Evolutionary conservation across 2,888 invertebrate genomes (phyloP), one percentile per base, ranked within the genome.

Genomic region (Lithophane ornitopus): DNA sequence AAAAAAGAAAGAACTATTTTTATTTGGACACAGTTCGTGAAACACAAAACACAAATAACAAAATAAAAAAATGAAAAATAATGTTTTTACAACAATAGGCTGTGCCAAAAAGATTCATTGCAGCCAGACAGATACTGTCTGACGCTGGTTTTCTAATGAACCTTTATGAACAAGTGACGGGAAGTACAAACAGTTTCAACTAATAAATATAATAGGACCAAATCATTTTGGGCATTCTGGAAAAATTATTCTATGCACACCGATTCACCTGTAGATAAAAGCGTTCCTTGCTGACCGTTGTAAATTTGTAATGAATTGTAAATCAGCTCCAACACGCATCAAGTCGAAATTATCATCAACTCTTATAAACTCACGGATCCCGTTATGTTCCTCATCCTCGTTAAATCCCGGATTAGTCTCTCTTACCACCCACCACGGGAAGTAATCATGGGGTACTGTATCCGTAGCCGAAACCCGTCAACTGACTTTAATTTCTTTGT

Each of bases 391-490:
- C 46, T 52, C 62, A 58, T 79, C 78, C 80, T 81, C 66, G 59
- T 81, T 81, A 70, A 80, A 81, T 66, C 74, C 84, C 65, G 69
- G 59, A 83, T 68, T 69, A n/a, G 44, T 16, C 62, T 41, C 46
- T 49, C 66, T 61, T 46, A 62, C 46, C 59, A 44, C 72, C 80
- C 72, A 54, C 70, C 34, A 67, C 66, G 59, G 80, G 69, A 81
- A 58, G 74, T 59, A 63, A 70, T 67, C 66, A 81, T 46, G 61
- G 80, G 8, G 14, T 54, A 39, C 58, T 16, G 19, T 8, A 54
- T 79, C 75, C 74, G 73, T n/a, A 26, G 59, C 70, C 80, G 61
- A 76, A 78, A 2, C 16, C 8, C 49, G 49, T 28, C 56, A 67
- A 83, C 54, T 44, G 72, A n/a, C 39, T 66, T 65, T 72, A 81